Evolutionary conservation across 2,888 invertebrate species (phyloP).

Genomic region (Phasia obesa): DNA sequence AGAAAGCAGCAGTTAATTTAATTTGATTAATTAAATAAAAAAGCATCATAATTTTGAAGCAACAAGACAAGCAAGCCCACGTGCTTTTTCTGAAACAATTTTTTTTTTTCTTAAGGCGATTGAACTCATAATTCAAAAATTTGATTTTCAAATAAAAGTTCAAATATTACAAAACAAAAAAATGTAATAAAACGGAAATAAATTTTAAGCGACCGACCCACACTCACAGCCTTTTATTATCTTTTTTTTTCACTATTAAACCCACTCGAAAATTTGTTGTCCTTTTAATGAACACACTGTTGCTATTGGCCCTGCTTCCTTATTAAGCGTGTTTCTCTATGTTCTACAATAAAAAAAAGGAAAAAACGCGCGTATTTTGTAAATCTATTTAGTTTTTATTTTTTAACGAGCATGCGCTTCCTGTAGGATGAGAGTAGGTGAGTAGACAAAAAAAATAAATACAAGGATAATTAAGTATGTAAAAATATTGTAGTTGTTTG

Average conservation of each 20-base stretch:
- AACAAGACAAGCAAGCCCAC: background rate
- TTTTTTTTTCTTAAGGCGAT: conserved; percentile 20
- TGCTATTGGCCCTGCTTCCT: conserved; percentile 12
- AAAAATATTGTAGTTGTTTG: background rate
- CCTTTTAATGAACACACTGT: conserved; percentile 49
- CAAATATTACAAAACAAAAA: background rate
- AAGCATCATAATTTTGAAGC: background rate
- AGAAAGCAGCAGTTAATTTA: conserved; percentile 8
- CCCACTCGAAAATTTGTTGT: conserved; percentile 47
- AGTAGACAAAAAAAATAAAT: background rate
- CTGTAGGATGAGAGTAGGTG: background rate
- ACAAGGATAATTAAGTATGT: conserved; percentile 39
- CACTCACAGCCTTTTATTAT: too few species aligned
- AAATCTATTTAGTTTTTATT: conserved; percentile 25
- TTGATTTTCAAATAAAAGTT: conserved; percentile 9
- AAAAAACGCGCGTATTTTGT: conserved; percentile 61
- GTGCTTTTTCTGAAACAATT: background rate
- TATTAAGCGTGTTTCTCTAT: conserved; percentile 3
- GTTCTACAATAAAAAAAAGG: conserved; percentile 32
- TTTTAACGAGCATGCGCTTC: conserved; percentile 60
- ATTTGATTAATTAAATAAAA: background rate
- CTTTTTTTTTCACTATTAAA: conserved; percentile 15
- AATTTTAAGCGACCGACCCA: background rate
- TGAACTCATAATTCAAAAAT: conserved; percentile 44
- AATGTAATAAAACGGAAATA: conserved; percentile 8